Percentiles rank a stretch among this genome's conserved stretches.
phyloP scores from a whole-genome alignment of 2,113 vertebrate species.

The Okapia johnstoni region DNA sequence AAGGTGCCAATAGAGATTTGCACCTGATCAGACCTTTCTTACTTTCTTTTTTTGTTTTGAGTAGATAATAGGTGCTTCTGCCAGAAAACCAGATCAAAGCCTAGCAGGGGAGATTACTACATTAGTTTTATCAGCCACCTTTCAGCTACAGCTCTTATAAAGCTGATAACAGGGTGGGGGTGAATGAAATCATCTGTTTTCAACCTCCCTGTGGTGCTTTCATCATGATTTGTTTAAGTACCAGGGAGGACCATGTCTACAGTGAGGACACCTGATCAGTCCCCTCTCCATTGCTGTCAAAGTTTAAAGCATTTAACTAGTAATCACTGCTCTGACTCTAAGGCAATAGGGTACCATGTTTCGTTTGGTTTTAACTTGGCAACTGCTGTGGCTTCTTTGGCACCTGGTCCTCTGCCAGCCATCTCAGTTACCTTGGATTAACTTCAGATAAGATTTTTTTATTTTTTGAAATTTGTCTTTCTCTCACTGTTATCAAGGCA shows the following conservation, averaged over 20 bases:
- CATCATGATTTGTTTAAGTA: conserved; percentile 51
- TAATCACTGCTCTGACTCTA: background rate
- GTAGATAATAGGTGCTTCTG: conserved; percentile 60
- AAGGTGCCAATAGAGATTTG: background rate
- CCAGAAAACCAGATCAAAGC: conserved; percentile 64
- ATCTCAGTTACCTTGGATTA: background rate
- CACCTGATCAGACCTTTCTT: conserved; percentile 53
- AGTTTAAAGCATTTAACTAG: conserved; percentile 8
- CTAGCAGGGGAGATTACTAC: conserved; percentile 54
- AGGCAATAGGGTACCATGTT: background rate
- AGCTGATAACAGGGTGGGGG: conserved; percentile 57
- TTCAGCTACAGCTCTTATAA: conserved; percentile 28
- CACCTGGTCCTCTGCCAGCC: conserved; percentile 38
- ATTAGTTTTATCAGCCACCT: conserved; percentile 55
- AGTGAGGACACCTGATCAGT: background rate
- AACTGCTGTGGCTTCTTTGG: background rate
- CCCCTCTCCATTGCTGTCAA: background rate
- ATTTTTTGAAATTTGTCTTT: conserved; percentile 9
- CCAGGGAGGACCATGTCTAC: background rate
- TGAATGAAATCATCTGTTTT: conserved; percentile 45
- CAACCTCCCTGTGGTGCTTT: conserved; percentile 39
- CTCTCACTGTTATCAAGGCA: background rate
- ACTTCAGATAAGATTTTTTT: background rate
- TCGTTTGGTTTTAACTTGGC: conserved; percentile 38
- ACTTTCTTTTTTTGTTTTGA: conserved; percentile 37